Conservation (phyloP, 2,888 invertebrate genomes). For the Encarsia formosa region DNA sequence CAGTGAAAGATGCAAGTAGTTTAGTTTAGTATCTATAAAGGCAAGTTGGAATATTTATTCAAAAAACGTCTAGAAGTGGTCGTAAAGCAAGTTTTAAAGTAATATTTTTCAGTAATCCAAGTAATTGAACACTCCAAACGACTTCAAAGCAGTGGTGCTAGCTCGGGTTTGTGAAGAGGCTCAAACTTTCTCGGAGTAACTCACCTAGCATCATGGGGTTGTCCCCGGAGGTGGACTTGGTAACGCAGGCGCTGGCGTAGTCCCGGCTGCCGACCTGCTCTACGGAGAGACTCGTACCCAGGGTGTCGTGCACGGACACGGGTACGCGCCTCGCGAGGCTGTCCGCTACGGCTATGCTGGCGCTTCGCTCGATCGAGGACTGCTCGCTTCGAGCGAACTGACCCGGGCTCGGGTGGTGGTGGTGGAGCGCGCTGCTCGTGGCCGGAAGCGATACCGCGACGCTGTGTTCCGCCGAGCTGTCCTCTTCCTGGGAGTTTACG, state of each 20-base stretch:
- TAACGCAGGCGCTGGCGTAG: slow-evolving; percentile 38
- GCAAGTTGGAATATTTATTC: too few species aligned
- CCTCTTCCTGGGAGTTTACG: slow-evolving; percentile 33
- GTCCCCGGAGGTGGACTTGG: slow-evolving; percentile 54
- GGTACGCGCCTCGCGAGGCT: slow-evolving; percentile 32
- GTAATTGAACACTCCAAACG: too few species aligned
- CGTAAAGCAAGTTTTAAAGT: too few species aligned
- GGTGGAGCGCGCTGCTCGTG: slow-evolving; percentile 35
- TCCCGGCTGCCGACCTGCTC: slow-evolving; percentile 23
- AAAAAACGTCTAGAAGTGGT: too few species aligned
- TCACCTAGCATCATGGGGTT: slow-evolving; percentile 44
- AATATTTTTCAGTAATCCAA: too few species aligned
- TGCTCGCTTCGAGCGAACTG: slow-evolving; percentile 27
- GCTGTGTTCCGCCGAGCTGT: slow-evolving; percentile 43
- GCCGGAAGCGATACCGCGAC: slow-evolving; percentile 17
- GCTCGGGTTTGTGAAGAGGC: neutral
- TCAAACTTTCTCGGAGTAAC: neutral
- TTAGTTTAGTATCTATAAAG: too few species aligned
- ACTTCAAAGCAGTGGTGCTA: too few species aligned
- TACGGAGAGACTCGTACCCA: slow-evolving; percentile 4
- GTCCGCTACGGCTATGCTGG: neutral
- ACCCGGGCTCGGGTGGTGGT: slow-evolving; percentile 20
- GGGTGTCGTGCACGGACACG: slow-evolving; percentile 42
- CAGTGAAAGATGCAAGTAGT: too few species aligned
- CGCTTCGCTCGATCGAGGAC: slow-evolving; percentile 25